phyloP scores from a whole-genome alignment of 2,888 invertebrate genomes.

The Ecliptopera silaceata region DNA sequence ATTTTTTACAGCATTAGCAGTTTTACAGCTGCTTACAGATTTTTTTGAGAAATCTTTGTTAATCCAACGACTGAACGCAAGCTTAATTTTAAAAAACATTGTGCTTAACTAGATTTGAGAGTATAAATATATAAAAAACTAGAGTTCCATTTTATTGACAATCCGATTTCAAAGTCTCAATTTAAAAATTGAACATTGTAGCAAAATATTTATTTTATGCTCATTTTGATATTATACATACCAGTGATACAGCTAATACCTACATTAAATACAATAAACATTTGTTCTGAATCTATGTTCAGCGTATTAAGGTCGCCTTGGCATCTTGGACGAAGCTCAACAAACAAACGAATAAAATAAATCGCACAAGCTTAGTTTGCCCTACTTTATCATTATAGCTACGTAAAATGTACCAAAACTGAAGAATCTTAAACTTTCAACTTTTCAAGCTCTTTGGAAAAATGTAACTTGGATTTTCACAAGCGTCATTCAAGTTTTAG shows the following conservation, averaged over 20 bases:
- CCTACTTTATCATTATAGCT: conserved; percentile 7
- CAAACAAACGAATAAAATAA: conserved; percentile 14
- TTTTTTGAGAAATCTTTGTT: neutral
- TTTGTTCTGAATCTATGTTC: no score
- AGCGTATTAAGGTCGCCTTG: neutral
- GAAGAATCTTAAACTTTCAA: conserved; percentile 24
- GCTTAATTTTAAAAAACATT: neutral
- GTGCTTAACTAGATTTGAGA: neutral
- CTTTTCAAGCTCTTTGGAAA: conserved; percentile 28
- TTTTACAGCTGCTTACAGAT: conserved; percentile 10
- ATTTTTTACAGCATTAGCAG: conserved; percentile 12
- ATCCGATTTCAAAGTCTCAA: no score
- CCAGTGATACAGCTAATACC: no score
- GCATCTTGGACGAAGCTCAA: neutral
- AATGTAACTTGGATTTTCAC: conserved; percentile 32
- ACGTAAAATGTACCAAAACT: conserved; percentile 7
- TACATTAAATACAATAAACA: no score
- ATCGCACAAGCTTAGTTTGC: conserved; percentile 9
- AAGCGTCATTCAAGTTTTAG: conserved; percentile 27
- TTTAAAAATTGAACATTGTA: no score
- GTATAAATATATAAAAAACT: neutral
- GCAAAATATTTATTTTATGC: no score
- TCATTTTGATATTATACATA: no score
- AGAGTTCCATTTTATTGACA: no score
- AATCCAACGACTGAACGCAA: conserved; percentile 5